phyloP scores from a whole-genome alignment of 2,113 vertebrate genomes.

The Cyprinodon brontotheroides region DNA sequence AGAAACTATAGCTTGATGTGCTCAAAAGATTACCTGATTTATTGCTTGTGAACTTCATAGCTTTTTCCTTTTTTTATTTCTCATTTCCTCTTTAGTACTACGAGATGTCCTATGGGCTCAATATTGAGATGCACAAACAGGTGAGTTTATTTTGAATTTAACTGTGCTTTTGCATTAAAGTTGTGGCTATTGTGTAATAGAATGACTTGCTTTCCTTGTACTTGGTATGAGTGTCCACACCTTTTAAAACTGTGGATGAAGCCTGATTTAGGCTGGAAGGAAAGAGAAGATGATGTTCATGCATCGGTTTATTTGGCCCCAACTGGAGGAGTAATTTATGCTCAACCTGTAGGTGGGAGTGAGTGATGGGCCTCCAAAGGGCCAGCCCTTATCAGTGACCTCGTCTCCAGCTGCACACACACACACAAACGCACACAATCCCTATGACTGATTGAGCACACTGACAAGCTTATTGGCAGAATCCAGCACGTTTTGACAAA shows the following conservation, averaged over 20 bases:
- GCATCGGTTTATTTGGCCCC: constrained; percentile 53
- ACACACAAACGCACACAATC: constrained; percentile 17
- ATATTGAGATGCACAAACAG: constrained; percentile 98
- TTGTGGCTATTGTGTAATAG: background rate
- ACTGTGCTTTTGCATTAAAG: background rate
- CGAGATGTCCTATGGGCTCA: constrained; percentile 92
- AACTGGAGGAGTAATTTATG: constrained; percentile 68
- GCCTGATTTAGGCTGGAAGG: constrained; percentile 4
- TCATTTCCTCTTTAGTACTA: constrained; percentile 63
- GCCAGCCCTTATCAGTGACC: constrained; percentile 68
- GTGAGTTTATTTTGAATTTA: constrained; percentile 45
- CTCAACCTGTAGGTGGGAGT: constrained; percentile 60
- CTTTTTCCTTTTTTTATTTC: background rate
- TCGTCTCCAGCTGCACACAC: constrained; percentile 53
- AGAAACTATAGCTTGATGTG: background rate
- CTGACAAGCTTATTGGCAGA: constrained; percentile 64
- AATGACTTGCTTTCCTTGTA: background rate
- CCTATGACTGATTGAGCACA: constrained; percentile 64
- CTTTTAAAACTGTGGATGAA: background rate
- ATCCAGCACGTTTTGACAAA: constrained; percentile 59
- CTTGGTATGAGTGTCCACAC: background rate
- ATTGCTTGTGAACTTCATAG: background rate
- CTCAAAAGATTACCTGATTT: background rate
- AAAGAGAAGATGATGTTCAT: constrained; percentile 25
- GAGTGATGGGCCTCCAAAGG: constrained; percentile 68